Conservation (phyloP, 2,113 vertebrate species). For the Melanerpes aurifrons region DNA sequence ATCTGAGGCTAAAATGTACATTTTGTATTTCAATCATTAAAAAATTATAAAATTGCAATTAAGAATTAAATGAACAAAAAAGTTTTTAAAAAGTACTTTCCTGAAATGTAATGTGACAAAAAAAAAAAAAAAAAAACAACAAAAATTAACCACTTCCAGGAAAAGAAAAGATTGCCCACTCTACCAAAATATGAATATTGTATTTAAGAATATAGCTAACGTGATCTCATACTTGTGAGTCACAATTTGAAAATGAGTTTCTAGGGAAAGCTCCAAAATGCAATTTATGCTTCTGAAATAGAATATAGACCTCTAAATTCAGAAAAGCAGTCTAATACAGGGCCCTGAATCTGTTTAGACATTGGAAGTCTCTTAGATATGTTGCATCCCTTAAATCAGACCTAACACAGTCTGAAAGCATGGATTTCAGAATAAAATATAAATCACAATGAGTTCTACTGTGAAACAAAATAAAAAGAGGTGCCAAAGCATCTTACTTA, state of each 20-base stretch:
- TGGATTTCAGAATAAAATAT: background rate
- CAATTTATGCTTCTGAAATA: background rate
- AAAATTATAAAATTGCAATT: background rate
- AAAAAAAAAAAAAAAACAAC: too few relatives aligned
- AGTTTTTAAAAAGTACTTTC: background rate
- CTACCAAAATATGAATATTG: background rate
- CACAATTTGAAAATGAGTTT: background rate
- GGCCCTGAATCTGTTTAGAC: background rate
- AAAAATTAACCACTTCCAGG: background rate
- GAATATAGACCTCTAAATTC: background rate
- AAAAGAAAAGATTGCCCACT: background rate
- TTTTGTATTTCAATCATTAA: background rate
- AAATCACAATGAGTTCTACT: background rate
- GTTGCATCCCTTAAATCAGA: background rate
- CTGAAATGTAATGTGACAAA: background rate
- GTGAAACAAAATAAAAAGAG: background rate
- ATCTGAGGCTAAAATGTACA: background rate
- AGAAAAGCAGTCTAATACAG: background rate
- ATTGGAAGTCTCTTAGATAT: background rate
- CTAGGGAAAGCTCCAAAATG: background rate
- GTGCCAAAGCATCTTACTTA: background rate
- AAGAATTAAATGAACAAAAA: background rate
- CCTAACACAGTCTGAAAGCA: background rate
- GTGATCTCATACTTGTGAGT: background rate
- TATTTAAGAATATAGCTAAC: background rate